Percentiles rank a stretch among this genome's conserved stretches.
phyloP scores from a whole-genome alignment of 2,797 vertebrate species.

The Lutjanus campechanus region DNA sequence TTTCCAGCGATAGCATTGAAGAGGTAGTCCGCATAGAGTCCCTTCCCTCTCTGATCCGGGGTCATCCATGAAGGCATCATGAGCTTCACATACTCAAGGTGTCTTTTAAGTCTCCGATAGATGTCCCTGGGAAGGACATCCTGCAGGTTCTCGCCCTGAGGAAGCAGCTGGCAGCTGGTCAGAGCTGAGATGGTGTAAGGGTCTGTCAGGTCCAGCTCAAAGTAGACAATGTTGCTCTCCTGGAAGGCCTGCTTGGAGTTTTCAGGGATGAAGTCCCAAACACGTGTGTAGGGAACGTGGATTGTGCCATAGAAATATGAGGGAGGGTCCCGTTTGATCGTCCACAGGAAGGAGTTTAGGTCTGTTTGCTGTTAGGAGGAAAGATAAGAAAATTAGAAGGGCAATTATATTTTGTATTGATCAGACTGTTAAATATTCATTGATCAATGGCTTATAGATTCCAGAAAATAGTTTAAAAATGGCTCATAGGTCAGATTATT shows the following conservation, averaged over 20 bases:
- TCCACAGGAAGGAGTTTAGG: constrained; percentile 95
- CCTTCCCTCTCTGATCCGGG: constrained; percentile 90
- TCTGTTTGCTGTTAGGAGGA: constrained; percentile 86
- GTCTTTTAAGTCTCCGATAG: constrained; percentile 88
- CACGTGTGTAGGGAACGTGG: constrained; percentile 91
- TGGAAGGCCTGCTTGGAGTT: constrained; percentile 93
- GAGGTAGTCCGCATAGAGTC: constrained; percentile 92
- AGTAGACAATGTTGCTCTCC: constrained; percentile 91
- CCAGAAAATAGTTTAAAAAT: neutral
- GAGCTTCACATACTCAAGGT: constrained; percentile 92
- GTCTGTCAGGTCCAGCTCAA: constrained; percentile 93
- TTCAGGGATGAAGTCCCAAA: constrained; percentile 93
- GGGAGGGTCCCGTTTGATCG: constrained; percentile 91
- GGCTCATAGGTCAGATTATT: too few species aligned
- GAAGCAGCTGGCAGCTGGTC: constrained; percentile 91
- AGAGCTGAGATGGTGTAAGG: constrained; percentile 91
- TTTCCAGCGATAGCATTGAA: constrained; percentile 94
- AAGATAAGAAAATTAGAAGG: neutral
- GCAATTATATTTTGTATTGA: too few species aligned
- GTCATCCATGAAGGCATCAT: constrained; percentile 96
- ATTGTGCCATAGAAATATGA: constrained; percentile 94
- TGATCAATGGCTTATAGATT: neutral
- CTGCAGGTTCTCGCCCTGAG: constrained; percentile 90
- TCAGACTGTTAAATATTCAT: neutral
- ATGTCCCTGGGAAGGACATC: constrained; percentile 91